Evolutionary conservation across 2,888 invertebrate genomes (phyloP).

Genomic region (Scaptomyza flava): DNA sequence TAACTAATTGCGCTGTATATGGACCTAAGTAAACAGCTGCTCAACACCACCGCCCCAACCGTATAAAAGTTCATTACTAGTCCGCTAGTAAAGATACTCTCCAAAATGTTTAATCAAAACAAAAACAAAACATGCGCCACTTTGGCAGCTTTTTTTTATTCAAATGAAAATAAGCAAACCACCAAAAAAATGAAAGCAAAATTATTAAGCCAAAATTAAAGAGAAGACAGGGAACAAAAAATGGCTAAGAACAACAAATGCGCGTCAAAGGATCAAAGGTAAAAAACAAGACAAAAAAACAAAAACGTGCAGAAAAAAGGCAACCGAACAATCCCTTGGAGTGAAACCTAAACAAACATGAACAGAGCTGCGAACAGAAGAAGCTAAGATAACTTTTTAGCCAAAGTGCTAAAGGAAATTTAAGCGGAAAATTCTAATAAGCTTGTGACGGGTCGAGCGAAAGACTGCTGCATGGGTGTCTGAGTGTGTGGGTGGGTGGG

Average conservation of each 20-base stretch:
- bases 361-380: conserved; percentile 27
- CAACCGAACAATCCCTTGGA: conserved; percentile 54
- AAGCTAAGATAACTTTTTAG: conserved; percentile 62
- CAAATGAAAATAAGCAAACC: conserved; percentile 73
- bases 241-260: conserved; percentile 60
- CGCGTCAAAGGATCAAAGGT: conserved; percentile 80
- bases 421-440: conserved; percentile 81
- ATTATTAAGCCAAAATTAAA: conserved; percentile 74
- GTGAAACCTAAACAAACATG: conserved; percentile 71
- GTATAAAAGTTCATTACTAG: conserved; percentile 72
- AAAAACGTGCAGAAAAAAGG: conserved; percentile 36
- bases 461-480: conserved; percentile 6
- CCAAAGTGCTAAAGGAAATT: conserved; percentile 73
- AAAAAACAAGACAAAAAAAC: conserved; percentile 18
- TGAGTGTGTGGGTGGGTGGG: conserved; percentile 17
- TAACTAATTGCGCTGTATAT: conserved; percentile 55
- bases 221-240: conserved; percentile 38
- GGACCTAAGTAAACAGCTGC: conserved; percentile 72
- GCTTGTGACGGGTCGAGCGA: conserved; percentile 43
- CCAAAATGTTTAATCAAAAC: conserved; percentile 71
- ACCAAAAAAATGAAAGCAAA: conserved; percentile 46
- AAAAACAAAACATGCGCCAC: conserved; percentile 73
- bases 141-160: conserved; percentile 73
- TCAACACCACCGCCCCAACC: conserved; percentile 20
- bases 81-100: conserved; percentile 79